These are phyloP conservation scores for Dicentrarchus labrax DNA, from an alignment of 2,113 vertebrate species.

Conservation along the genomic window DNA sequence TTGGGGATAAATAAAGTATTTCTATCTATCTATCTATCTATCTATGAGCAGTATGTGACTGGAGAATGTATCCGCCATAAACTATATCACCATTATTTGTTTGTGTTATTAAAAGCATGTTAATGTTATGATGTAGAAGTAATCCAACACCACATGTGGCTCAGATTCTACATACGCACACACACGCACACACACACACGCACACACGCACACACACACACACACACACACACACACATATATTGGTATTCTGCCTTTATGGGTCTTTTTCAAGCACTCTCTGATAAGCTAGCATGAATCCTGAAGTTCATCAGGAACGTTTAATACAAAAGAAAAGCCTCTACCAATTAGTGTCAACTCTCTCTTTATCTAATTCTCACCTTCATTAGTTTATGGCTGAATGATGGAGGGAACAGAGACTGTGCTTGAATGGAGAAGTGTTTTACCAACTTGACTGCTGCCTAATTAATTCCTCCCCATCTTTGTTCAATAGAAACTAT, in stretches of 20 bases:
- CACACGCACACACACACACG: background rate
- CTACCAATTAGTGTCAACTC: background rate
- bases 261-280: slow-evolving; percentile 12
- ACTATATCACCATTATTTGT: background rate
- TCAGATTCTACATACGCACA: background rate
- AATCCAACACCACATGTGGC: background rate
- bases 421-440: slow-evolving; percentile 13
- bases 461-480: slow-evolving; percentile 51
- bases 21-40: too few relatives aligned
- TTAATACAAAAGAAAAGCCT: slow-evolving; percentile 27
- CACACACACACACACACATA: slow-evolving; percentile 4
- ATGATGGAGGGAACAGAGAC: slow-evolving; percentile 16
- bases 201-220: background rate
- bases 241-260: background rate
- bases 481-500: slow-evolving; percentile 41
- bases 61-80: background rate
- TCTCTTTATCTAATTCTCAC: slow-evolving; percentile 17
- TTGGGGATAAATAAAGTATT: too few relatives aligned
- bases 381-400: slow-evolving; percentile 35
- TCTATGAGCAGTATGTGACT: background rate
- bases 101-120: background rate
- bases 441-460: slow-evolving; percentile 43
- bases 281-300: slow-evolving; percentile 14
- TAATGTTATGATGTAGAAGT: background rate
- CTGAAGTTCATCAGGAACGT: background rate